Evolutionary conservation across 2,797 vertebrate genomes (phyloP), one percentile per base, ranked within the genome.

Genomic region (Salmo trutta): DNA sequence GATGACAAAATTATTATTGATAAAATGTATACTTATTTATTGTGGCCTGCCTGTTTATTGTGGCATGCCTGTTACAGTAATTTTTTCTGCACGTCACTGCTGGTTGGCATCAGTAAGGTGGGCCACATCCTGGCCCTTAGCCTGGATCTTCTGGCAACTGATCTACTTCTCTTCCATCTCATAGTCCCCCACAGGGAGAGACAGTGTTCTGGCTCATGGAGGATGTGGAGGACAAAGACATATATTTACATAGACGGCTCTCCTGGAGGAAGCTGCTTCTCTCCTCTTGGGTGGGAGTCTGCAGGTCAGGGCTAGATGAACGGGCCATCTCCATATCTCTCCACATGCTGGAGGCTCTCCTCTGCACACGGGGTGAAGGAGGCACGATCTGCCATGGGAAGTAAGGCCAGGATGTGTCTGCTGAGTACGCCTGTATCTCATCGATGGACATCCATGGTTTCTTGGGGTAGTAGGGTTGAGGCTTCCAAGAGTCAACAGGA

Each of bases 381-480:
- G 73, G 67, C 67, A 41, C 21, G n/a, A 79, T 33, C 67, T 79
- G 78, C 78, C 78, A 79, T 4, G 74, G 78, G 29, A 79, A 79
- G 56, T 72, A 79, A 12, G 74, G 74, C 73, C 78, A 75, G 27
- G 68, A 16, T 4, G 41, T 71, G 12, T 41, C 27, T 19, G 41
- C 47, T 21, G 68, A 36, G 47, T 71, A 79, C 1, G 59, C 59
- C 19, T 16, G 64, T 68, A 75, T 79, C 56, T 31, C 67, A 14
- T 71, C 53, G 36, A 79, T 66, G 33, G 41, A 65, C 21, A 75
- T 29, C 67, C 78, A 52, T 5, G 78, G 73, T 29, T 62, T 33
- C 73, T 5, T n/a, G 16, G n/a, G 54, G 15, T 17, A 17, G n/a
- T 17, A 54, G 41, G 14, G 2, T 24, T 54, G 36, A 33, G 62